These are phyloP conservation scores for Oreotragus oreotragus DNA, from an alignment of 2,113 vertebrate genomes.

Conservation along the genomic window DNA sequence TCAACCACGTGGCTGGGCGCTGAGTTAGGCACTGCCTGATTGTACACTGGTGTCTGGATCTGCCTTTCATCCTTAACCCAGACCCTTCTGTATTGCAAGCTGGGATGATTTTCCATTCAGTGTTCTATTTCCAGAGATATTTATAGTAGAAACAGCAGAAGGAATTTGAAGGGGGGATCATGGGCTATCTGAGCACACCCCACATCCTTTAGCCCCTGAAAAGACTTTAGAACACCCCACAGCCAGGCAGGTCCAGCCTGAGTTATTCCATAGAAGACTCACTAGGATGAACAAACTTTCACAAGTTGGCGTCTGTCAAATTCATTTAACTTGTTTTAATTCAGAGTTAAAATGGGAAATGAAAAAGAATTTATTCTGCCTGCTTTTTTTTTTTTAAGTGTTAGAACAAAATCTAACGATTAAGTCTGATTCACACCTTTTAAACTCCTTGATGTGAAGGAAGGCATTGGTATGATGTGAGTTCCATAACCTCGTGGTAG, in stretches of 20 bases:
- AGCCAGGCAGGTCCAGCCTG: background rate
- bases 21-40: background rate
- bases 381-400: background rate
- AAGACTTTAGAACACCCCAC: background rate
- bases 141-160: background rate
- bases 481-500: slow-evolving; percentile 56
- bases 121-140: slow-evolving; percentile 8
- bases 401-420: slow-evolving; percentile 32
- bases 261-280: background rate
- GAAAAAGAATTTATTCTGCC: background rate
- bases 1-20: background rate
- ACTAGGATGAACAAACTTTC: background rate
- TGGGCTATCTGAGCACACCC: background rate
- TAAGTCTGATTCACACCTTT: slow-evolving; percentile 42
- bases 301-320: background rate
- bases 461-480: background rate
- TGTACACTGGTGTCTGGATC: background rate
- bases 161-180: too few species aligned
- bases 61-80: background rate
- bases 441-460: background rate
- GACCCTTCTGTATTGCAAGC: background rate
- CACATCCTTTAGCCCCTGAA: background rate
- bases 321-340: slow-evolving; percentile 40
- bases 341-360: slow-evolving; percentile 31
- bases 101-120: background rate